phyloP scores from a whole-genome alignment of 2,797 vertebrate genomes.

The Pangasius sanitwongsei region DNA sequence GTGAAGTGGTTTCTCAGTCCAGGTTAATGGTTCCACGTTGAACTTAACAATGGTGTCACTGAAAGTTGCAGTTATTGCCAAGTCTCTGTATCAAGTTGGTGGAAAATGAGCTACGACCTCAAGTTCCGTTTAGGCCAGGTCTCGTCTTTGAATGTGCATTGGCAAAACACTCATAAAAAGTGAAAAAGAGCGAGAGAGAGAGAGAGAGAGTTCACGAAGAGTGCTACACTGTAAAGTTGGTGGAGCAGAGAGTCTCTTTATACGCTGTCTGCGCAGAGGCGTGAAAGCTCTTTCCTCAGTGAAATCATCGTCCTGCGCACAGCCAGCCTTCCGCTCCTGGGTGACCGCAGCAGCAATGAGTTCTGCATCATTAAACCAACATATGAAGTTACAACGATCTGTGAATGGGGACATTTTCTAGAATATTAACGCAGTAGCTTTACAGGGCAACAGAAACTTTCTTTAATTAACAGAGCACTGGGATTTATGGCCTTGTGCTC shows the following conservation, averaged over 20 bases:
- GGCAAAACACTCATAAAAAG: neutral
- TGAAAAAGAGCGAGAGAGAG: slow-evolving; percentile 7
- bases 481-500: slow-evolving; percentile 18
- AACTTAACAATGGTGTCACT: neutral
- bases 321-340: neutral
- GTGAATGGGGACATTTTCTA: slow-evolving; percentile 34
- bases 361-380: slow-evolving; percentile 43
- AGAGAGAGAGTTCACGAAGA: slow-evolving; percentile 23
- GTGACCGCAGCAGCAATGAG: slow-evolving; percentile 22
- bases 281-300: slow-evolving; percentile 8
- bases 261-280: slow-evolving; percentile 41
- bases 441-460: slow-evolving; percentile 29
- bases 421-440: slow-evolving; percentile 31
- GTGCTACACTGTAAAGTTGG: neutral
- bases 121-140: neutral
- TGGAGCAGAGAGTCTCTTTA: neutral
- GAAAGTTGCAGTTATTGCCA: neutral
- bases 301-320: neutral
- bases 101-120: neutral
- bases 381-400: slow-evolving; percentile 33
- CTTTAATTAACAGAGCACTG: slow-evolving; percentile 30
- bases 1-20: neutral
- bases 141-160: neutral
- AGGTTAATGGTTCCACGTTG: neutral
- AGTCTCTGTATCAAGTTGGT: neutral